These are phyloP conservation scores for Trogon surrucura DNA, from an alignment of 2,113 vertebrate genomes.

Conservation along the genomic window DNA sequence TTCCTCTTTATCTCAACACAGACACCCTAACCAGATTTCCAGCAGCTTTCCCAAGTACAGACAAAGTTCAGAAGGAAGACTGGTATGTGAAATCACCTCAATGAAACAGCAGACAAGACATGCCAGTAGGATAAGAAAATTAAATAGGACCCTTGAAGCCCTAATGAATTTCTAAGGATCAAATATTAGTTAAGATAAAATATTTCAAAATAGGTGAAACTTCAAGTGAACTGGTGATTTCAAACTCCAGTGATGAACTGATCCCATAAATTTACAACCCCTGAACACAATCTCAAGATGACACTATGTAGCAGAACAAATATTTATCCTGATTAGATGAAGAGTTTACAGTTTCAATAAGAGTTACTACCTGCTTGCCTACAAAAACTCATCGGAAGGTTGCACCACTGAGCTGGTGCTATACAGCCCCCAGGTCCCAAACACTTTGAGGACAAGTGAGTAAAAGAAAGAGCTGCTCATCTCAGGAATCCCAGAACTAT, in stretches of 20 bases:
- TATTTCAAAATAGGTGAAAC: background rate
- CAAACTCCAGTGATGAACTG: background rate
- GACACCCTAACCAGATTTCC: background rate
- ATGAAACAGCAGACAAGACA: background rate
- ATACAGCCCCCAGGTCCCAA: background rate
- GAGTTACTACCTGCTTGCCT: background rate
- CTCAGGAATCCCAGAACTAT: background rate
- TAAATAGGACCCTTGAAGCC: background rate
- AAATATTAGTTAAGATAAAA: background rate
- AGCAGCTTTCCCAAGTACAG: background rate
- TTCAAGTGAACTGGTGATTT: background rate
- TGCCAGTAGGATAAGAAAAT: background rate
- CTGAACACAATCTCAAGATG: background rate
- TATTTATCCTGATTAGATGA: background rate
- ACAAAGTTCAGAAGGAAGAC: background rate
- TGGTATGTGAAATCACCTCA: background rate
- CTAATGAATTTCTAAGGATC: background rate
- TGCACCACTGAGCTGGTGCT: background rate
- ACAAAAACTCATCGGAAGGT: background rate
- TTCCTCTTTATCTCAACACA: background rate
- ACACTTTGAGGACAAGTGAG: background rate
- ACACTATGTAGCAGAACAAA: background rate
- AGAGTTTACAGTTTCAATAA: background rate
- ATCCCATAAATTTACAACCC: background rate
- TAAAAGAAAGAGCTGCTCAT: background rate